A percentile compares a stretch with the other conserved stretches of the same genome.
phyloP scores from a whole-genome alignment of 2,888 invertebrate species.

The Thelaira solivaga region DNA sequence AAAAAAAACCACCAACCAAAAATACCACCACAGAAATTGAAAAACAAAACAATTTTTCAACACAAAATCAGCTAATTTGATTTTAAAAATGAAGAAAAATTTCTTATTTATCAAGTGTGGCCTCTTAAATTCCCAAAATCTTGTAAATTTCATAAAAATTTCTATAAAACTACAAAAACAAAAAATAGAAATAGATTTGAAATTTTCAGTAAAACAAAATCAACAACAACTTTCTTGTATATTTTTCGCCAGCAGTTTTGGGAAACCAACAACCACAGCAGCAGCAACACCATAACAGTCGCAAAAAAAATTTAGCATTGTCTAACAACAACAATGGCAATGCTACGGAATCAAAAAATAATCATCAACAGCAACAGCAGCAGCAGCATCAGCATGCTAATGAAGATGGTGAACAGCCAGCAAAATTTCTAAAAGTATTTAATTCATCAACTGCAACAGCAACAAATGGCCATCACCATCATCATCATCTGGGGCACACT shows the following conservation, averaged over 20 bases:
- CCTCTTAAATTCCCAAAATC: slow-evolving; percentile 9
- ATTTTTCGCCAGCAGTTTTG: slow-evolving; percentile 60
- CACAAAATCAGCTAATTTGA: slow-evolving; percentile 21
- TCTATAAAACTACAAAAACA: slow-evolving; percentile 4
- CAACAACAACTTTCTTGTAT: slow-evolving; percentile 41
- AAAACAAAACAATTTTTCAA: slow-evolving; percentile 2
- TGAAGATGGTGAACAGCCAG: slow-evolving; percentile 69
- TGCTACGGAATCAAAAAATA: slow-evolving; percentile 42
- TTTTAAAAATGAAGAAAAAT: neutral
- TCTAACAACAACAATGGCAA: slow-evolving; percentile 34
- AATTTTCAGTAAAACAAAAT: slow-evolving; percentile 12
- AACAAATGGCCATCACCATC: slow-evolving; percentile 13
- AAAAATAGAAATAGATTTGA: slow-evolving; percentile 28
- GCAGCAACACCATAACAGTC: slow-evolving; percentile 55
- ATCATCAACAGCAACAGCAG: slow-evolving; percentile 56
- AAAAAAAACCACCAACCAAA: slow-evolving; percentile 15
- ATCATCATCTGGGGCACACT: neutral
- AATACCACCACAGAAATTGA: slow-evolving; percentile 16
- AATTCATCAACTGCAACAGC: slow-evolving; percentile 51
- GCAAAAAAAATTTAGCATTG: slow-evolving; percentile 62
- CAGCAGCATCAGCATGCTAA: slow-evolving; percentile 27
- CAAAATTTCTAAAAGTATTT: slow-evolving; percentile 71
- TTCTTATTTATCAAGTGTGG: neutral
- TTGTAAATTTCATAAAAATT: slow-evolving; percentile 28
- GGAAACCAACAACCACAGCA: slow-evolving; percentile 52